Conservation (phyloP, 2,113 vertebrate genomes). For the Paradisaea rubra region DNA sequence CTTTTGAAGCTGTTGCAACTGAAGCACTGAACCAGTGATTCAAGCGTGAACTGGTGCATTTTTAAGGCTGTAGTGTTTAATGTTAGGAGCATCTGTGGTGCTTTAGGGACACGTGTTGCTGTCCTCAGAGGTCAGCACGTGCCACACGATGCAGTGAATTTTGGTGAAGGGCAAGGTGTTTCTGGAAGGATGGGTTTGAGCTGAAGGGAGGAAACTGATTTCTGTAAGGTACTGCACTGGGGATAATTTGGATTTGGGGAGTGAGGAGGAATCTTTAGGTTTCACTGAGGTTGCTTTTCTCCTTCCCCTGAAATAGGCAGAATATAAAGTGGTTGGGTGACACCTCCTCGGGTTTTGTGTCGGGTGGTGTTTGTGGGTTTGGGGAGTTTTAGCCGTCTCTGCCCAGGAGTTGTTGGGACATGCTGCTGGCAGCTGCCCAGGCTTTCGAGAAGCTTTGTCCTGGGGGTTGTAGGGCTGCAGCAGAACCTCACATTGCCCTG, state of each 20-base stretch:
- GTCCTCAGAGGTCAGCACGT: not conserved
- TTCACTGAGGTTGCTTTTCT: not conserved
- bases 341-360: too few relatives aligned
- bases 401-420: not conserved
- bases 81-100: not conserved
- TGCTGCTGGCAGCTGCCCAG: not conserved
- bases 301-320: not conserved
- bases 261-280: not conserved
- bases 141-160: fast-evolving
- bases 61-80: not conserved
- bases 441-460: not conserved
- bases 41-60: not conserved
- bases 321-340: not conserved
- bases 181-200: not conserved
- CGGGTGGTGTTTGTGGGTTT: not conserved
- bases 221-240: not conserved
- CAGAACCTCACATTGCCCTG: not conserved
- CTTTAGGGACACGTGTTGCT: not conserved
- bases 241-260: not conserved
- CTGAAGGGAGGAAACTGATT: not conserved
- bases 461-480: not conserved
- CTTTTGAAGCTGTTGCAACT: not conserved
- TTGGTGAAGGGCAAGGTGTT: not conserved
- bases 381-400: not conserved
- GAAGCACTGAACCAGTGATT: not conserved